Conservation (phyloP, 2,113 vertebrate genomes). For the Menura novaehollandiae region DNA sequence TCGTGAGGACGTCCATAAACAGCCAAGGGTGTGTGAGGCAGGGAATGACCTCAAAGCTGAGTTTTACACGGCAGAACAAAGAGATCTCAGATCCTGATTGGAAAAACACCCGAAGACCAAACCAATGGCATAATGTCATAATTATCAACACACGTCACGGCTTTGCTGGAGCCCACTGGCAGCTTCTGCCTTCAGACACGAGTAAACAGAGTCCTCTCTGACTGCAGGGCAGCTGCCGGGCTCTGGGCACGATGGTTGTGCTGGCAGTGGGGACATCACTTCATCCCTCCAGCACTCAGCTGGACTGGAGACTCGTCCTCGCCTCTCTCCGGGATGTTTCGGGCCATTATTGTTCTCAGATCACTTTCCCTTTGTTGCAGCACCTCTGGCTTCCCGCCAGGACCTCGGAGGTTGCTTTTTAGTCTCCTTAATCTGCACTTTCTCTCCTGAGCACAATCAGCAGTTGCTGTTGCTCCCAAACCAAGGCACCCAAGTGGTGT, state of each 20-base stretch:
- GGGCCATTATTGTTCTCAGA: neutral
- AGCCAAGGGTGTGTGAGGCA: neutral
- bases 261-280: neutral
- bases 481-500: neutral
- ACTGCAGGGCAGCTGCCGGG: neutral
- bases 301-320: conserved; percentile 7
- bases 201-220: neutral
- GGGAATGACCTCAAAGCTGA: conserved; percentile 1
- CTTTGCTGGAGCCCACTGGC: neutral
- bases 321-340: conserved; percentile 23
- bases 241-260: neutral
- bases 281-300: neutral
- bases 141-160: neutral
- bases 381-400: conserved; percentile 32
- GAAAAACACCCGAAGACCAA: conserved; percentile 38
- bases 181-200: neutral
- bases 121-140: neutral
- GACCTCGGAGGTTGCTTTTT: neutral
- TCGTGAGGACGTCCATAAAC: conserved; percentile 29
- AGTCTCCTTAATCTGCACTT: neutral
- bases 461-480: neutral
- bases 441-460: neutral
- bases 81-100: neutral
- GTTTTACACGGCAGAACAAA: conserved; percentile 37
- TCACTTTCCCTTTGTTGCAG: conserved; percentile 13